Evolutionary conservation across 2,797 vertebrate species (phyloP).

Genomic region (Lemur catta): DNA sequence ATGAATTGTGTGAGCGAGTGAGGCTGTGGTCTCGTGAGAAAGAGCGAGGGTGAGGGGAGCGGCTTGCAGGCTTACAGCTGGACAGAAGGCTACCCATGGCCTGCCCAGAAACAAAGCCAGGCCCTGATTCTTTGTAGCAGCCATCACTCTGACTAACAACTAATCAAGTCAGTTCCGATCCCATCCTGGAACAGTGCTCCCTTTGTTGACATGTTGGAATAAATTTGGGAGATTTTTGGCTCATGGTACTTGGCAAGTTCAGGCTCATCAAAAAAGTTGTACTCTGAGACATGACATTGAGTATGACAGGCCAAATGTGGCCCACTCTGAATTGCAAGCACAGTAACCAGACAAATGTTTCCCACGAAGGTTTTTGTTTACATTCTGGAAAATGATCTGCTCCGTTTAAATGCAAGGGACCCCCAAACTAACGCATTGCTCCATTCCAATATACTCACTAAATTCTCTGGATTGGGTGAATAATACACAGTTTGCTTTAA

Average conservation of each 20-base stretch:
- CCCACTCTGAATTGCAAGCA: background rate
- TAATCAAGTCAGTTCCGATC: background rate
- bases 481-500: background rate
- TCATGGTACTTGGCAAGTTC: background rate
- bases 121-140: background rate
- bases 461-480: background rate
- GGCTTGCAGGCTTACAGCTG: background rate
- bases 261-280: background rate
- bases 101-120: background rate
- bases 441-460: background rate
- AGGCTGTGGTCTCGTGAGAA: background rate
- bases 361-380: background rate
- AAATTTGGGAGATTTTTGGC: background rate
- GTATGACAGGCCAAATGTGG: background rate
- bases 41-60: background rate
- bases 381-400: background rate
- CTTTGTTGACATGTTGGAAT: background rate
- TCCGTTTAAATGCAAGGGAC: background rate
- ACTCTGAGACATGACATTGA: background rate
- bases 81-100: background rate
- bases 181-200: background rate
- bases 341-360: background rate
- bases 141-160: background rate
- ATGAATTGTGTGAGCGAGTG: background rate
- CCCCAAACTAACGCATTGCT: background rate